Evolutionary conservation across 2,113 vertebrate species (phyloP).

Genomic region (Bos indicus): DNA sequence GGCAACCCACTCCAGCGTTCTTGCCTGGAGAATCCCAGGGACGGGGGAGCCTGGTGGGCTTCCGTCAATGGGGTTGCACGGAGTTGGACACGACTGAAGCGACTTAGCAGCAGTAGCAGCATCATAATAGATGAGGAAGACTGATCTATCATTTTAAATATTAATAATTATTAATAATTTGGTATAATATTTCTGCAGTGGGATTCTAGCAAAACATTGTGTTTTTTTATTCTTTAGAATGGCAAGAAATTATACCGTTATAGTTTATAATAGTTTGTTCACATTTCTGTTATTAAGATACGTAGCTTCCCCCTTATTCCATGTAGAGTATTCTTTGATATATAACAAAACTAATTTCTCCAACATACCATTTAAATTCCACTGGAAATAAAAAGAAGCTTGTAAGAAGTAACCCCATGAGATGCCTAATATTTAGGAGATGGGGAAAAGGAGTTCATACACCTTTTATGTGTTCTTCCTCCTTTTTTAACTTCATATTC

Average conservation of each 20-base stretch:
- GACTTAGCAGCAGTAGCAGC: neutral
- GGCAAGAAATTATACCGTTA: neutral
- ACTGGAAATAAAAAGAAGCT: neutral
- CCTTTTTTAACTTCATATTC: neutral
- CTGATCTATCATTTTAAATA: neutral
- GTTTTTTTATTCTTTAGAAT: slow-evolving; percentile 13
- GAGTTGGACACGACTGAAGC: too few species aligned
- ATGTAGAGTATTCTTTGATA: neutral
- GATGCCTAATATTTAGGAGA: neutral
- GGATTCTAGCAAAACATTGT: neutral
- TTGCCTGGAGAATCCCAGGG: too few species aligned
- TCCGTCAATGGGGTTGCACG: too few species aligned
- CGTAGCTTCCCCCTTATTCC: neutral
- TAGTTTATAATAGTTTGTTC: slow-evolving; percentile 1
- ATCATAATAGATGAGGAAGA: neutral
- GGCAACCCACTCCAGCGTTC: too few species aligned
- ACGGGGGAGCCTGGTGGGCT: too few species aligned
- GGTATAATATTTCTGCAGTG: neutral
- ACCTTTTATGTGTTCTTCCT: neutral
- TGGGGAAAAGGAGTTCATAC: neutral
- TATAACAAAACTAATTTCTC: neutral
- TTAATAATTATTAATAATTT: neutral
- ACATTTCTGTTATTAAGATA: neutral
- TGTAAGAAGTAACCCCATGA: neutral
- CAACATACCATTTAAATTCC: neutral